Conservation (phyloP, 2,113 vertebrate genomes). For the Limanda limanda region DNA sequence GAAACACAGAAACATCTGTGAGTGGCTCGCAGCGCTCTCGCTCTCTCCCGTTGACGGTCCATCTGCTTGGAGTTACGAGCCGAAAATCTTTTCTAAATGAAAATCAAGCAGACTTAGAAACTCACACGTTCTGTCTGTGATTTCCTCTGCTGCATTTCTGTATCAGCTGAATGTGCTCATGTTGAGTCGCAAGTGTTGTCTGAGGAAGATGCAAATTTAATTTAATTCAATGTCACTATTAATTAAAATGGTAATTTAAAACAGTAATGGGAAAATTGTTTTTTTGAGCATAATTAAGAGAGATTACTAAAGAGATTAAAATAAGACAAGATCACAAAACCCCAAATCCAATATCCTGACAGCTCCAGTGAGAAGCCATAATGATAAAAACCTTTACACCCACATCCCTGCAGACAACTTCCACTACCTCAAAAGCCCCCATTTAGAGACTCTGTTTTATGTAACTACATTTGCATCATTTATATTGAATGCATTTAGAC, state of each 20-base stretch:
- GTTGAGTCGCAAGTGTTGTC: background rate
- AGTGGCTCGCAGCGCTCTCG: no score
- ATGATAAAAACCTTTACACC: background rate
- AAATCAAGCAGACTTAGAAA: background rate
- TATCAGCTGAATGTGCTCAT: background rate
- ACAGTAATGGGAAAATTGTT: no score
- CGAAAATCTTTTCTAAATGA: background rate
- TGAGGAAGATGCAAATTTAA: background rate
- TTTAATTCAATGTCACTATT: background rate
- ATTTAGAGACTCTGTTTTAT: constrained; percentile 22
- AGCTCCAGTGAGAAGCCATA: no score
- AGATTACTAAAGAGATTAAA: no score
- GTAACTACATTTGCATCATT: constrained; percentile 32
- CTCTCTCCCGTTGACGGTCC: no score
- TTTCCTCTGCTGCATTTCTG: background rate
- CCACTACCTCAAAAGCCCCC: background rate
- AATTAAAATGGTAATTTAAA: background rate
- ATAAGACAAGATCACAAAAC: no score
- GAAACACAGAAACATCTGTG: no score
- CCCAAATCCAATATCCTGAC: no score
- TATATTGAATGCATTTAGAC: constrained; percentile 13
- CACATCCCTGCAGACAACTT: background rate
- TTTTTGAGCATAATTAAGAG: no score
- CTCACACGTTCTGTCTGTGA: background rate
- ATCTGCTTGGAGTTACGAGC: no score